Percentiles rank a stretch among this genome's conserved stretches.
These are phyloP conservation scores for Periphyllus acericola DNA, from an alignment of 2,888 invertebrate genomes.

Conservation along the genomic window DNA sequence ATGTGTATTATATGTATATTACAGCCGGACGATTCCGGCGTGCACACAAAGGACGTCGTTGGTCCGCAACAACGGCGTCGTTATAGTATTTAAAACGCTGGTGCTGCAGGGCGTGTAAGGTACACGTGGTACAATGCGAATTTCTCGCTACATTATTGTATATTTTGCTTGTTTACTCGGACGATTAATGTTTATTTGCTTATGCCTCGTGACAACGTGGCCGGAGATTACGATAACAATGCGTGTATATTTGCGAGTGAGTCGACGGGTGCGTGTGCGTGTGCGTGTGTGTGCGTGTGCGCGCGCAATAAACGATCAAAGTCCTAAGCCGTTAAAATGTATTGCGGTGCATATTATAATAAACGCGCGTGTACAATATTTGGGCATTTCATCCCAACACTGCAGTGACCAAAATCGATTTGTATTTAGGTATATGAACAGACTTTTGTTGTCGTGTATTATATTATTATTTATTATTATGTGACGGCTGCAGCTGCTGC, in stretches of 20 bases:
- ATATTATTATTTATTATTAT: neutral
- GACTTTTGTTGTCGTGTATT: neutral
- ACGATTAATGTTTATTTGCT: conserved; percentile 50
- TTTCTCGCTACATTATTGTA: neutral
- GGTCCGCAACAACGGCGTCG: neutral
- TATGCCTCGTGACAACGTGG: conserved; percentile 23
- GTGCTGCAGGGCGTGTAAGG: neutral
- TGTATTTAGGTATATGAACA: neutral
- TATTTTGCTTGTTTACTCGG: conserved; percentile 44
- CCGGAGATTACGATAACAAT: neutral
- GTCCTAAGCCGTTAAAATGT: neutral
- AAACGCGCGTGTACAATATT: neutral
- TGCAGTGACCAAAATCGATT: conserved; percentile 23
- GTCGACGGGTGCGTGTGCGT: neutral
- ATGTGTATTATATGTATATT: too few species aligned
- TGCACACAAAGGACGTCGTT: neutral
- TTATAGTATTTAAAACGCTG: neutral
- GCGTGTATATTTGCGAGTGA: neutral
- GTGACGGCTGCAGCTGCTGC: neutral
- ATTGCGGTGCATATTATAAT: neutral
- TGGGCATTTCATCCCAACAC: neutral
- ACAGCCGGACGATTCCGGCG: neutral
- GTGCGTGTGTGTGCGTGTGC: too few species aligned
- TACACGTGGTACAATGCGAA: neutral
- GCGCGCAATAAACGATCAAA: conserved; percentile 4